phyloP scores from a whole-genome alignment of 2,888 invertebrate genomes.

The Idaea aversata region DNA sequence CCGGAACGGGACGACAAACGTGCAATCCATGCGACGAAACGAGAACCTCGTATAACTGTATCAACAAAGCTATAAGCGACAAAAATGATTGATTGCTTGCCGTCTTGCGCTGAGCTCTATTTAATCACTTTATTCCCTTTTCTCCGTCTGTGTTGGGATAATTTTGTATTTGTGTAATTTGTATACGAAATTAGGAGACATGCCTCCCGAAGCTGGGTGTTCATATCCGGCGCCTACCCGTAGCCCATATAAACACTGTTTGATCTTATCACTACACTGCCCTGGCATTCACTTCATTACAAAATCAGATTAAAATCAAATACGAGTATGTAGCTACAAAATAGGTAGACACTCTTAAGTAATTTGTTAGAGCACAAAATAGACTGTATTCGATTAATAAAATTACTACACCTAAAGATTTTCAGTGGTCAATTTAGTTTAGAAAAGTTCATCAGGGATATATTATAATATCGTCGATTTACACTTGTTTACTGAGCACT shows the following conservation, averaged over 20 bases:
- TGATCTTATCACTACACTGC: constrained; percentile 61
- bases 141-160: constrained; percentile 79
- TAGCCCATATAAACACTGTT: constrained; percentile 51
- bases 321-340: neutral
- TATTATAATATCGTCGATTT: neutral
- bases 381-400: neutral
- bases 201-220: constrained; percentile 58
- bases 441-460: no score
- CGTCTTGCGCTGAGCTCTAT: constrained; percentile 80
- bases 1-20: constrained; percentile 62
- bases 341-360: neutral
- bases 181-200: constrained; percentile 75
- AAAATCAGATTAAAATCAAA: constrained; percentile 28
- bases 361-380: neutral
- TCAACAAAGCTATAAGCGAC: constrained; percentile 75
- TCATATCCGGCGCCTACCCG: constrained; percentile 68
- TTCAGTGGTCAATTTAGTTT: no score
- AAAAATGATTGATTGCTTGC: constrained; percentile 81
- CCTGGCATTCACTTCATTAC: constrained; percentile 51
- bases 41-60: constrained; percentile 52
- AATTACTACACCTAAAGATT: no score
- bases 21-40: constrained; percentile 43
- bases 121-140: constrained; percentile 82
- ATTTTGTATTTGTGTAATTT: constrained; percentile 80
- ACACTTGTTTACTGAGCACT: constrained; percentile 47